Percentiles rank a stretch among this genome's conserved stretches.
These are phyloP conservation scores for Hippocampus abdominalis DNA, from an alignment of 2,113 vertebrate genomes.

Conservation along the genomic window DNA sequence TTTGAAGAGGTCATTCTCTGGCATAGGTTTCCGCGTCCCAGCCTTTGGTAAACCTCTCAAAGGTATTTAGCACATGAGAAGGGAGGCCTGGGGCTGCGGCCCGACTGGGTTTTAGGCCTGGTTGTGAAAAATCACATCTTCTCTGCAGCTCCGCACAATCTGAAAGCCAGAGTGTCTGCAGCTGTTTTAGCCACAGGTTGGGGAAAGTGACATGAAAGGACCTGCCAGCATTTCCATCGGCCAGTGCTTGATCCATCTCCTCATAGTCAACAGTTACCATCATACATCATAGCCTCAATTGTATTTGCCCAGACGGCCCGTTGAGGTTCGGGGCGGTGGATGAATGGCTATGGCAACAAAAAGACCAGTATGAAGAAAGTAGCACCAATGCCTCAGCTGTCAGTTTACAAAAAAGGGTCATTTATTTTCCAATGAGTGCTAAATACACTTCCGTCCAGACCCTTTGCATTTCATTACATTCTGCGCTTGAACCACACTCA, in stretches of 20 bases:
- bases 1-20: conserved; percentile 12
- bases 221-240: conserved; percentile 41
- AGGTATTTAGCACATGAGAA: conserved; percentile 67
- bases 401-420: conserved; percentile 67
- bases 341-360: conserved; percentile 54
- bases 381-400: conserved; percentile 62
- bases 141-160: conserved; percentile 45
- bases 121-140: conserved; percentile 72
- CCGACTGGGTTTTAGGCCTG: conserved; percentile 54
- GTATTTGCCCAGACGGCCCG: conserved; percentile 61
- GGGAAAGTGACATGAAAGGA: conserved; percentile 44
- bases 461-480: conserved; percentile 16
- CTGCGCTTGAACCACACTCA: conserved; percentile 12
- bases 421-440: conserved; percentile 66
- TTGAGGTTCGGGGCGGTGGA: conserved; percentile 40
- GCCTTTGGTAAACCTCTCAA: conserved; percentile 49
- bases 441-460: conserved; percentile 37
- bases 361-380: conserved; percentile 55
- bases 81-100: conserved; percentile 35
- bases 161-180: conserved; percentile 62
- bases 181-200: conserved; percentile 32
- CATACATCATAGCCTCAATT: conserved; percentile 61
- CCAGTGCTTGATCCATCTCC: conserved; percentile 41
- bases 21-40: conserved; percentile 44
- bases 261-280: conserved; percentile 46